Percentiles rank a stretch among this genome's conserved stretches.
Evolutionary conservation across 2,113 vertebrate genomes (phyloP).

Genomic region (Puffinus mauretanicus): DNA sequence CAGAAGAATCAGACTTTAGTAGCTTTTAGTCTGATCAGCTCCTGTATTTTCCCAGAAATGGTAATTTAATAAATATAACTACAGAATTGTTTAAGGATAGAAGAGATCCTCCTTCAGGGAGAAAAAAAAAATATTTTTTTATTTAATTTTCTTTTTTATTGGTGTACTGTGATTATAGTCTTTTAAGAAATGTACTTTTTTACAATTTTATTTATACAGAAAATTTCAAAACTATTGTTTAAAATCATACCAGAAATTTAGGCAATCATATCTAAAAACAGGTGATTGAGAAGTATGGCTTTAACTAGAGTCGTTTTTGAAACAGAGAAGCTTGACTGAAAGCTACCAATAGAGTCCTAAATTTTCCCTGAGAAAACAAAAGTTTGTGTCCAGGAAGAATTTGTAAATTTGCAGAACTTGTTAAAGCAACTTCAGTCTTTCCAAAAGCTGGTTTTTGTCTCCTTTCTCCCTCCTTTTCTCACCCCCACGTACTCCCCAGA

Average conservation of each 20-base stretch:
- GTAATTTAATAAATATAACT: not conserved
- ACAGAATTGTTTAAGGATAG: not conserved
- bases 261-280: not conserved
- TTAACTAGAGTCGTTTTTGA: not conserved
- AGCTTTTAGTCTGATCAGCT: not conserved
- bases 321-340: not conserved
- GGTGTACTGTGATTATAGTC: not conserved
- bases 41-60: not conserved
- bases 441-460: not conserved
- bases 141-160: not conserved
- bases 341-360: not conserved
- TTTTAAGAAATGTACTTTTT: not conserved
- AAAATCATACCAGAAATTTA: not conserved
- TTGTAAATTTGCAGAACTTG: not conserved
- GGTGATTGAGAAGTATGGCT: not conserved
- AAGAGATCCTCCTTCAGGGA: not conserved
- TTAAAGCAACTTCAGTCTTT: slow-evolving; percentile 41
- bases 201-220: not conserved
- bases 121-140: not conserved
- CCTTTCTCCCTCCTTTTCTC: not conserved
- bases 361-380: not conserved
- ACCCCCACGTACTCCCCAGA: not conserved
- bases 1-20: not conserved
- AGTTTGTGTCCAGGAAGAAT: not conserved
- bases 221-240: not conserved